Evolutionary conservation across 2,888 invertebrate species (phyloP), one percentile per base, ranked within the genome.

Genomic region (Netelia fuscicornis): DNA sequence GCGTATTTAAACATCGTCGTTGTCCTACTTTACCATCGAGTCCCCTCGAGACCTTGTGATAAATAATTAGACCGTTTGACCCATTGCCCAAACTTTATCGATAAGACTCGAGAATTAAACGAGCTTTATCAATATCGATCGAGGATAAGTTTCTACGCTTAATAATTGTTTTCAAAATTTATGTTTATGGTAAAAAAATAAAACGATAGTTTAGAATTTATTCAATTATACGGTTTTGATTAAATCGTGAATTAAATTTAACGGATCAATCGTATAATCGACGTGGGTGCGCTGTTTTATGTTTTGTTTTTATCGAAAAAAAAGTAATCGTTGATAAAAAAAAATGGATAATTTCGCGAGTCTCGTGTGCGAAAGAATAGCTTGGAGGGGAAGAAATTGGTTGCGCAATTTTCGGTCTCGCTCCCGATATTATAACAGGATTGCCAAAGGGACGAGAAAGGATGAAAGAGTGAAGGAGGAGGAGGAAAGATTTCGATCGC

Each of bases 321-420:
- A 62, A 42, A 58, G 60, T 74, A 48, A 74, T 74, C 62, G 65
- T 25, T 20, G 54, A 60, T 25, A 65, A 75, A 48, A 64, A 75
- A 65, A 20, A 54, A 54, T 9, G 48, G 20, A 54, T 20, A 56
- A 67, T 67, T 76, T 67, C 44, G 20, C 60, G 17, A 58, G 23
- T 13, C 6, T 54, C 17, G 23, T 44, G 23, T 58, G 5, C 30
- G n/a, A 10, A 37, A 1, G 9, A 44, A 60, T 17, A 44, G 37
- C 20, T 60, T 20, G 6, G 13, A 11, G 17, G 54, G 17, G 17
- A 17, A 54, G 13, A 54, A 54, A 54, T 54, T 54, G 56, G 37
- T 56, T 20, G n/a, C 48, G 71, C 64, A 80, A 72, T 80, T 80
- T 78, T 74, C 54, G 23, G 11, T 42, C 65, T 52, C 20, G 64